Percentiles rank a stretch among this genome's conserved stretches.
These are phyloP conservation scores for Bradypus variegatus DNA, from an alignment of 2,797 vertebrate genomes.

Conservation along the genomic window DNA sequence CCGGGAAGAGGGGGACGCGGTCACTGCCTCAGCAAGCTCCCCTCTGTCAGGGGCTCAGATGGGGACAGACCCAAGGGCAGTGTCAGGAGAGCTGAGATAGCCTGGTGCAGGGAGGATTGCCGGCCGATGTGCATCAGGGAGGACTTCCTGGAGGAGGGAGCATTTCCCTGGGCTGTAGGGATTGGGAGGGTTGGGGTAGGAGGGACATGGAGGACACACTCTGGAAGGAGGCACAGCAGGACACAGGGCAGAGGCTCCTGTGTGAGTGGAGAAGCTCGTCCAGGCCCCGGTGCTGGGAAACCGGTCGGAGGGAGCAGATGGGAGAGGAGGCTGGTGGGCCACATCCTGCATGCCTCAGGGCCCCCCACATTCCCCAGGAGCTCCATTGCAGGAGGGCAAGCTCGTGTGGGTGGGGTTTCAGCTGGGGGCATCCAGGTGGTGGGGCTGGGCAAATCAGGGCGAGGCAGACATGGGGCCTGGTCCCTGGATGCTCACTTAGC, in stretches of 20 bases:
- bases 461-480: too few relatives aligned
- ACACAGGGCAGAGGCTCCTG: accelerated
- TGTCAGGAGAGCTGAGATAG: neutral
- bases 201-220: neutral
- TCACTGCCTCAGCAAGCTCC: neutral
- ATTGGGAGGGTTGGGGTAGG: neutral
- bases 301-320: neutral
- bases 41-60: accelerated
- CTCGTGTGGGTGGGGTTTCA: accelerated
- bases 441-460: neutral
- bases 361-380: neutral
- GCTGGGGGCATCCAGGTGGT: accelerated
- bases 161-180: accelerated
- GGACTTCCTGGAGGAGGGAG: neutral
- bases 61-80: accelerated
- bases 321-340: neutral
- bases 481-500: neutral
- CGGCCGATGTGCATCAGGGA: neutral
- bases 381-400: too few relatives aligned
- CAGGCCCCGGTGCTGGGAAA: neutral
- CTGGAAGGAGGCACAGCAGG: neutral
- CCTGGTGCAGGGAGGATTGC: neutral
- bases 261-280: neutral
- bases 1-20: too few relatives aligned
- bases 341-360: neutral